Conservation (phyloP, 1,140 invertebrate genomes). For the Dreissena polymorpha region DNA sequence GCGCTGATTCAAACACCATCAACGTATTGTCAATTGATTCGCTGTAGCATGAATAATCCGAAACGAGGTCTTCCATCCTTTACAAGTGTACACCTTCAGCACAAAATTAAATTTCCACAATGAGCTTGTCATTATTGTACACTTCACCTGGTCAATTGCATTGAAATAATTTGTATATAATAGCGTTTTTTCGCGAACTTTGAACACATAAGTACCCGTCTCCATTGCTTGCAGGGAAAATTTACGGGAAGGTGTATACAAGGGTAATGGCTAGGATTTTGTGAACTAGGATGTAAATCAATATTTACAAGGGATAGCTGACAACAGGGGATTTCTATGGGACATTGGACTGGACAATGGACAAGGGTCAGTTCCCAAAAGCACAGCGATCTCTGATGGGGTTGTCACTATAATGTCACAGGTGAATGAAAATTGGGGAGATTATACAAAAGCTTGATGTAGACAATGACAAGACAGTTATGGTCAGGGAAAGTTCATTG, state of each 20-base stretch:
- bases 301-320: constrained; percentile 39
- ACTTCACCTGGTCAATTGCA: background rate
- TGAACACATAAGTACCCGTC: constrained; percentile 27
- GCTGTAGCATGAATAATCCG: no score
- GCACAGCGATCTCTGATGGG: constrained; percentile 36
- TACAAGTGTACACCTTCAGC: no score
- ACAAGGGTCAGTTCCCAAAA: constrained; percentile 38
- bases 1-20: no score
- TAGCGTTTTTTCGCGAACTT: background rate
- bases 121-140: background rate
- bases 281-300: constrained; percentile 42
- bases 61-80: no score
- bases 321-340: constrained; percentile 33
- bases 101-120: background rate
- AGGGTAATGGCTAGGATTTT: constrained; percentile 30
- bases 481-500: background rate
- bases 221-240: constrained; percentile 47
- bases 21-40: no score
- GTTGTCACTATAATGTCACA: constrained; percentile 45
- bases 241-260: constrained; percentile 50
- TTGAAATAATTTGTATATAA: background rate
- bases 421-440: constrained; percentile 40
- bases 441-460: constrained; percentile 40
- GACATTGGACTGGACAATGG: constrained; percentile 16
- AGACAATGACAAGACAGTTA: constrained; percentile 37